phyloP scores from a whole-genome alignment of 2,113 vertebrate species.

The Leiothrix lutea region DNA sequence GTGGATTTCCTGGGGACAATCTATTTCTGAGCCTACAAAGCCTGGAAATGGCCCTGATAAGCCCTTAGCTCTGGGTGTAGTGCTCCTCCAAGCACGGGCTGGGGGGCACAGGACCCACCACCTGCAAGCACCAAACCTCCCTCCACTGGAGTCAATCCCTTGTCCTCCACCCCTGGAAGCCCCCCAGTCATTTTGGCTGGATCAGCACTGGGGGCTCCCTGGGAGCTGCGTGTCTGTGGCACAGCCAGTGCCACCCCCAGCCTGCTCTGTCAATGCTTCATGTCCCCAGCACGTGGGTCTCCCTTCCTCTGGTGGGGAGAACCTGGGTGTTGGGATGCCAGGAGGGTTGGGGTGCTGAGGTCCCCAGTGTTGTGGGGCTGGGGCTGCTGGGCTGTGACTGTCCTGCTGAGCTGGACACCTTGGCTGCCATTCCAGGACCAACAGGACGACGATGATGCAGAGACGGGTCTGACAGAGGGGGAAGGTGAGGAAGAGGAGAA shows the following conservation, averaged over 20 bases:
- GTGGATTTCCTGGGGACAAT: not conserved
- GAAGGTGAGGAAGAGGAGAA: conserved; percentile 96
- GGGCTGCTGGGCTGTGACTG: not conserved
- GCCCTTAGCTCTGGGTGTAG: not conserved
- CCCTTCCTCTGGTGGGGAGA: not conserved
- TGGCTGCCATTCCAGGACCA: conserved; percentile 59
- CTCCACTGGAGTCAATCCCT: not conserved
- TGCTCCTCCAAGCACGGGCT: accelerated
- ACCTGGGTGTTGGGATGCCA: not conserved
- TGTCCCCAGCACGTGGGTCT: accelerated
- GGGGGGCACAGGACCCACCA: not conserved
- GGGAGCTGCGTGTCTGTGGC: accelerated
- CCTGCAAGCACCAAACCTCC: not conserved
- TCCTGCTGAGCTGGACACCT: not conserved
- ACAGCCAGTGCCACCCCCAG: not conserved
- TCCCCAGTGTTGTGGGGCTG: accelerated
- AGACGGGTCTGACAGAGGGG: conserved; percentile 86
- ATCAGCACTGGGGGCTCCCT: accelerated
- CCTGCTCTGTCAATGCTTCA: not conserved
- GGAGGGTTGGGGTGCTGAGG: not conserved
- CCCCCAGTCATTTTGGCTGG: accelerated
- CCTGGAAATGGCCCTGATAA: not conserved
- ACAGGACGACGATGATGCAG: conserved; percentile 89
- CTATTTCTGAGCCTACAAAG: not conserved
- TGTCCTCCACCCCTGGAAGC: accelerated